Evolutionary conservation across 2,888 invertebrate species (phyloP).

Genomic region (Cosmopolites sordidus): DNA sequence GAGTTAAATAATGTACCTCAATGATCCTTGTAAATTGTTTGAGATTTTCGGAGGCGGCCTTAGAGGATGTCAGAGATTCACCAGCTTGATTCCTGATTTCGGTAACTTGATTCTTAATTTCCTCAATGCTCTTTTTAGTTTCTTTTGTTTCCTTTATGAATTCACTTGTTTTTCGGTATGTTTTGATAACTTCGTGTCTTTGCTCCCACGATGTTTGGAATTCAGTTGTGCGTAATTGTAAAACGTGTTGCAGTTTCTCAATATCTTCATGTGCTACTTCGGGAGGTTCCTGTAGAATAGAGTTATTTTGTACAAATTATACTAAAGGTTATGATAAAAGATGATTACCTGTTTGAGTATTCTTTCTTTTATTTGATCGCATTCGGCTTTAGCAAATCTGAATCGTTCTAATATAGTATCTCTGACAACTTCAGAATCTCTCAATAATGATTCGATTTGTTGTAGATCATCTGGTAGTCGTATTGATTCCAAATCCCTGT

Average conservation of each 20-base stretch:
- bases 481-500: conserved; percentile 46
- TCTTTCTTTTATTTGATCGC: conserved; percentile 62
- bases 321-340: no score
- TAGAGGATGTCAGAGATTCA: conserved; percentile 66
- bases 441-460: conserved; percentile 54
- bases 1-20: conserved; percentile 56
- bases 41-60: conserved; percentile 67
- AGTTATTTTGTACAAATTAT: no score
- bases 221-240: conserved; percentile 57
- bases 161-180: conserved; percentile 60
- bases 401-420: conserved; percentile 63
- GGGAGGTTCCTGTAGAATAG: conserved; percentile 56
- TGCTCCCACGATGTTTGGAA: conserved; percentile 63
- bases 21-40: conserved; percentile 74
- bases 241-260: conserved; percentile 59
- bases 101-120: conserved; percentile 60
- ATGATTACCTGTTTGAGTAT: conserved; percentile 62
- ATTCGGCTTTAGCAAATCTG: conserved; percentile 62
- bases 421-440: conserved; percentile 62
- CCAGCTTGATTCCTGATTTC: conserved; percentile 65
- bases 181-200: conserved; percentile 58
- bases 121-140: conserved; percentile 67
- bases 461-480: conserved; percentile 48
- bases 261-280: conserved; percentile 65
- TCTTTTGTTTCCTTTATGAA: conserved; percentile 66